Evolutionary conservation across 2,888 invertebrate genomes (phyloP).

Genomic region (Drosophila meridionalis): DNA sequence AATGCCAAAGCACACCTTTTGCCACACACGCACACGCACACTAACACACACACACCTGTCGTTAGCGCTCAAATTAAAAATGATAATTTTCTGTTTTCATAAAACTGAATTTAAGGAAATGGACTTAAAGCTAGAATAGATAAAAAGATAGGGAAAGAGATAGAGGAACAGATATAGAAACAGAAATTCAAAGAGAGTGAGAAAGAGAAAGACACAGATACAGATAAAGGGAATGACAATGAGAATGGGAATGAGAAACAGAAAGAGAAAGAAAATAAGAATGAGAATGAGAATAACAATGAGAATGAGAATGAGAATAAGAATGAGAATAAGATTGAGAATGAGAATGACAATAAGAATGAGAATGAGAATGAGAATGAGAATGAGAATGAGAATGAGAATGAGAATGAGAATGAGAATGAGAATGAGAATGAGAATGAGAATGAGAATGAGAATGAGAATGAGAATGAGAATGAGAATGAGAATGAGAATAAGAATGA

Average conservation of each 20-base stretch:
- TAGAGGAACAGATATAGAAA: not conserved
- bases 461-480: not conserved
- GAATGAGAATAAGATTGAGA: not conserved
- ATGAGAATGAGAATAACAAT: not conserved
- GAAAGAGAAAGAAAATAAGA: not conserved
- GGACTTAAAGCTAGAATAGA: not conserved
- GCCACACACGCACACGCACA: not conserved
- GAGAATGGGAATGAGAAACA: not conserved
- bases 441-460: not conserved
- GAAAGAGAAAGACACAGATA: not conserved
- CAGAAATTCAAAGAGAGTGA: not conserved
- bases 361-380: not conserved
- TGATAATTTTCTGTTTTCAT: constrained; percentile 30
- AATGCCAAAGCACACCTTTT: constrained; percentile 50
- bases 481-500: not conserved
- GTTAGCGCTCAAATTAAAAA: constrained; percentile 36
- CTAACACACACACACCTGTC: constrained; percentile 9
- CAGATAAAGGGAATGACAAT: not conserved
- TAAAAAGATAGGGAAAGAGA: not conserved
- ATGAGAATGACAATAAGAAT: not conserved
- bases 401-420: not conserved
- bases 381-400: not conserved
- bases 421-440: not conserved
- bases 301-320: not conserved
- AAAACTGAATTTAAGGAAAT: constrained; percentile 22